These are phyloP conservation scores for Galaxea fascicularis DNA, from an alignment of 92 coral and sea anemone genomes.

Conservation along the genomic window DNA sequence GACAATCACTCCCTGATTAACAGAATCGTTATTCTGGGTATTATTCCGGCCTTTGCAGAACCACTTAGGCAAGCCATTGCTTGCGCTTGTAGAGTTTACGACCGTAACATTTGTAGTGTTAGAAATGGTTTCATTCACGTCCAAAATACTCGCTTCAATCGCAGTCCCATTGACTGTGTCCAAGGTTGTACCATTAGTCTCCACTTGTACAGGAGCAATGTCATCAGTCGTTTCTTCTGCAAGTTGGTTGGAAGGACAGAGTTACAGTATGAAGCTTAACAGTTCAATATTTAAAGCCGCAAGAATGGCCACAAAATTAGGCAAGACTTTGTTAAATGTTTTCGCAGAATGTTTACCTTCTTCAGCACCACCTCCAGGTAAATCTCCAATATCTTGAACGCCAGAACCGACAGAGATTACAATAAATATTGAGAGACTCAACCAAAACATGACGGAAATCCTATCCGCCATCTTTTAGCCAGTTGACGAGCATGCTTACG, in stretches of 20 bases:
- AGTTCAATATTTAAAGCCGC: no score
- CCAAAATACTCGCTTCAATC: background rate
- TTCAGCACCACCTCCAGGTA: background rate
- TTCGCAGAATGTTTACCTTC: slow-evolving; percentile 8
- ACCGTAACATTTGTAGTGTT: background rate
- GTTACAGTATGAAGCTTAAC: no score
- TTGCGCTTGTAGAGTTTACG: background rate
- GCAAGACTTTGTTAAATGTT: no score
- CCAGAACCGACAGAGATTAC: slow-evolving; percentile 2
- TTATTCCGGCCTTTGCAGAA: slow-evolving; percentile 40
- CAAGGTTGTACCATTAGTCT: slow-evolving; percentile 2
- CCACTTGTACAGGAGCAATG: background rate
- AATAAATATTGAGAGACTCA: background rate
- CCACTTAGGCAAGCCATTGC: slow-evolving; percentile 34
- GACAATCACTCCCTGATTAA: slow-evolving; percentile 57
- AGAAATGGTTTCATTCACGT: slow-evolving; percentile 2
- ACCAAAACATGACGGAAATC: background rate
- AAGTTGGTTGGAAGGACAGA: background rate
- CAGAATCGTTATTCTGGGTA: slow-evolving; percentile 22
- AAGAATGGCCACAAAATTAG: no score
- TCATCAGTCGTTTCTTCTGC: slow-evolving; percentile 5
- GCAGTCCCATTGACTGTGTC: background rate
- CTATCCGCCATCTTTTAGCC: background rate
- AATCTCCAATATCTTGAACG: slow-evolving; percentile 18
- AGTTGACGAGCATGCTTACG: background rate